Percentiles rank a stretch among this genome's conserved stretches.
These are phyloP conservation scores for Periophthalmus magnuspinnatus DNA, from an alignment of 2,797 vertebrate species.

Conservation along the genomic window DNA sequence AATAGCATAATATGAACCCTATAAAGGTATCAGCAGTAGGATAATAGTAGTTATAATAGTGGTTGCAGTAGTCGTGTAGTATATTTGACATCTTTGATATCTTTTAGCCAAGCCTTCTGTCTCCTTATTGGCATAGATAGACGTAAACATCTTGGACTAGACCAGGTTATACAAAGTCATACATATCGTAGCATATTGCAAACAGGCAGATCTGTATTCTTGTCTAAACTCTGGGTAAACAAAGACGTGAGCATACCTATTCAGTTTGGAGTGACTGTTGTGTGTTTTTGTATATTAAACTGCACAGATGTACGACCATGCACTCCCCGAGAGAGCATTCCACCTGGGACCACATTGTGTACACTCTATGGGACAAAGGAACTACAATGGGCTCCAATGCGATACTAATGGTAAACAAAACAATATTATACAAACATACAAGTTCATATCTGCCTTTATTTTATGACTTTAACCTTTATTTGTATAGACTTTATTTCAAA, in stretches of 20 bases:
- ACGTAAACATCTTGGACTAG: neutral
- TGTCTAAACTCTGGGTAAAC: conserved; percentile 47
- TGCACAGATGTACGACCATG: conserved; percentile 9
- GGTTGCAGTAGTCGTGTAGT: too few species aligned
- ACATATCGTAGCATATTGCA: neutral
- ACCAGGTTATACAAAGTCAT: neutral
- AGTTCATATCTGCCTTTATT: neutral
- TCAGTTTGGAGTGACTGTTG: conserved; percentile 26
- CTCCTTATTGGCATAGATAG: neutral
- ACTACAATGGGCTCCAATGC: neutral
- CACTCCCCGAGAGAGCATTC: conserved; percentile 21
- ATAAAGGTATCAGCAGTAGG: too few species aligned
- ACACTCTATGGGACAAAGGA: neutral
- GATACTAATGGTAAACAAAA: neutral
- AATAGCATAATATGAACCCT: too few species aligned
- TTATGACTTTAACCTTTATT: neutral
- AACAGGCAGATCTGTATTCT: conserved; percentile 34
- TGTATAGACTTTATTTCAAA: too few species aligned
- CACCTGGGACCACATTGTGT: conserved; percentile 9
- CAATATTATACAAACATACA: neutral
- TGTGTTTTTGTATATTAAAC: conserved; percentile 3
- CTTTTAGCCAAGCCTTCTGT: neutral
- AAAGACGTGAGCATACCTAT: conserved; percentile 48
- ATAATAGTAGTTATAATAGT: too few species aligned
- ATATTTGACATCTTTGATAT: too few species aligned